Evolutionary conservation across 2,888 invertebrate genomes (phyloP).

Genomic region (Ariolimax columbianus): DNA sequence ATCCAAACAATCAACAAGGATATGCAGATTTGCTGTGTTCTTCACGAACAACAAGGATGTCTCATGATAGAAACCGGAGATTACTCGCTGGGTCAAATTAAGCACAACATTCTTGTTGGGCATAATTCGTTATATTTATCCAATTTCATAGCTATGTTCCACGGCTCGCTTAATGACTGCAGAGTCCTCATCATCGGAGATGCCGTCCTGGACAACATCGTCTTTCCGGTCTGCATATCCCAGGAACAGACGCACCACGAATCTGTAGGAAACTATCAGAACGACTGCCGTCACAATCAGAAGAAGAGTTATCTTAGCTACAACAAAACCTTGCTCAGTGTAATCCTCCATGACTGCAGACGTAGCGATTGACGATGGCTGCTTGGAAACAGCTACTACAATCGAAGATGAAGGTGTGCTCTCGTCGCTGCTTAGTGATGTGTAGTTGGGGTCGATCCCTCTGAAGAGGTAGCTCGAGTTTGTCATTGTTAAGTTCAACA

Average conservation of each 20-base stretch:
- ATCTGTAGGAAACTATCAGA: slow-evolving; percentile 51
- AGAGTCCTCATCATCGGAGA: slow-evolving; percentile 49
- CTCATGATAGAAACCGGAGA: too few species aligned
- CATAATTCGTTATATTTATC: neutral
- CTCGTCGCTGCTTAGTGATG: neutral
- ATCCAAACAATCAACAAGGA: too few species aligned
- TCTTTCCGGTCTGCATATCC: slow-evolving; percentile 55
- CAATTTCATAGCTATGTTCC: slow-evolving; percentile 12
- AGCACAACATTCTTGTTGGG: too few species aligned
- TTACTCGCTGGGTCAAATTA: too few species aligned
- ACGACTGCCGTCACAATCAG: slow-evolving; percentile 55
- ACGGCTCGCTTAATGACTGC: slow-evolving; percentile 33
- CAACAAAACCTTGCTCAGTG: neutral
- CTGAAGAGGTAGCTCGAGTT: neutral
- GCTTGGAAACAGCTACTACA: neutral
- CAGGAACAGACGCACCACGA: slow-evolving; percentile 54
- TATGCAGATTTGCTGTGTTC: too few species aligned
- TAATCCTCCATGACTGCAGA: neutral
- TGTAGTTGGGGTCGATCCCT: neutral
- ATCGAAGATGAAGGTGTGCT: neutral
- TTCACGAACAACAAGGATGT: too few species aligned
- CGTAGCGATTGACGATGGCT: neutral
- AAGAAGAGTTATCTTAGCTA: slow-evolving; percentile 18
- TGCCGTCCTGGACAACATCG: slow-evolving; percentile 43
- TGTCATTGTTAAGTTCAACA: neutral